Conservation (phyloP, 2,797 vertebrate species). For the Cygnus olor region DNA sequence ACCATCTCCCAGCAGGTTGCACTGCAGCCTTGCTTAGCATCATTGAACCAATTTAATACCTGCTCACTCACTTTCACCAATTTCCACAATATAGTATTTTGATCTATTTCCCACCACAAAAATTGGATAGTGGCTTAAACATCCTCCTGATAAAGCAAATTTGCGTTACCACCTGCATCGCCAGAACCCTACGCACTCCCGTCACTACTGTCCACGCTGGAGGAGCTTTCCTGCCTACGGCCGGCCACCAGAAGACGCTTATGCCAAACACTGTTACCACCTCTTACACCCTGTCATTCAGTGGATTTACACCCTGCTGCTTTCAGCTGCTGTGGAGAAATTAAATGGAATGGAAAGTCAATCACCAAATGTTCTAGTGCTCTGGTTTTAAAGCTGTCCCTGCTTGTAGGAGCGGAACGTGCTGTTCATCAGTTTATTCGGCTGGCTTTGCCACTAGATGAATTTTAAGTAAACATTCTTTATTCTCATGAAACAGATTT, state of each 20-base stretch:
- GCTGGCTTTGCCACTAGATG: background rate
- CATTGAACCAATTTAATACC: background rate
- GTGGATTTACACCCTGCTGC: background rate
- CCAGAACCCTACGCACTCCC: background rate
- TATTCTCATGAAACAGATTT: background rate
- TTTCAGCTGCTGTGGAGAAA: background rate
- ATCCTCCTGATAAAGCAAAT: background rate
- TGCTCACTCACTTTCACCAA: rapidly evolving
- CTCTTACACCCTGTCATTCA: background rate
- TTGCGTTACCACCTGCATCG: background rate
- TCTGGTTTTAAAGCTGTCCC: background rate
- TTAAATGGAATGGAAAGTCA: background rate
- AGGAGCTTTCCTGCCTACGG: background rate
- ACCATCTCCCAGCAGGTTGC: background rate
- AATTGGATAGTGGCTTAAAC: background rate
- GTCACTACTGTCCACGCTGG: rapidly evolving
- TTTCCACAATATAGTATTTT: background rate
- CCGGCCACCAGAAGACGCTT: background rate
- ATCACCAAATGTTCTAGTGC: background rate
- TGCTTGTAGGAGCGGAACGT: background rate
- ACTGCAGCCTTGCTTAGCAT: background rate
- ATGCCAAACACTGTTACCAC: background rate
- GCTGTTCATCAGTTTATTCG: background rate
- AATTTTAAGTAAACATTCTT: background rate
- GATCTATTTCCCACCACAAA: background rate